Evolutionary conservation across 2,797 vertebrate genomes (phyloP), one percentile per base, ranked within the genome.

Genomic region (Potorous gilbertii): DNA sequence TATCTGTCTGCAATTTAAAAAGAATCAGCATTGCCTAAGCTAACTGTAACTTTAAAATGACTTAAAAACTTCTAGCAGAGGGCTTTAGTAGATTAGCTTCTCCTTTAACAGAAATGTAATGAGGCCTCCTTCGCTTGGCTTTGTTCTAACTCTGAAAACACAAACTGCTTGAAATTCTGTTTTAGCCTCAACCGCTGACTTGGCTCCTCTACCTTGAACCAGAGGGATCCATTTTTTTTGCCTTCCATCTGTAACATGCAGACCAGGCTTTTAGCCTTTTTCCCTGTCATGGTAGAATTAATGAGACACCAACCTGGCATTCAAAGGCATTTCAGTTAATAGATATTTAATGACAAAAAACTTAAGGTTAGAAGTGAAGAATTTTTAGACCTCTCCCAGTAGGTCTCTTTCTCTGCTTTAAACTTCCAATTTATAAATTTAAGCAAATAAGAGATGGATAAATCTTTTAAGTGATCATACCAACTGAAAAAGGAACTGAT

Each of bases 361-460:
- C 96, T 94, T 27, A 92, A 94, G 91, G 62, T 93, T 90, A 96
- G 74, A 74, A 74, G 55, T 29, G 93, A 91, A 96, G n/a, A 96
- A 92, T 55, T 55, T 96, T 92, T 74, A 96, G 97, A 95, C 93
- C 90, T 93, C 55, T 40, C 74, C 50, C 90, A 91, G 90, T 91
- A 50, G 91, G 91, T 93, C 95, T 92, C 93, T 91, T 92, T 91
- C 92, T 92, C 55, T 92, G 94, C 55, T 95, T 95, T 81, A 97
- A 97, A 96, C 93, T 96, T 93, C 94, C 89, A 92, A 54, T 95
- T 97, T 95, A 66, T 90, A 94, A 96, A 96, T 96, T 94, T 97
- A 96, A 97, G 96, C 93, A 97, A 96, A 91, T 96, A 29, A 52
- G 96, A 90, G 93, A 91, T 95, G 96, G 93, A 95, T 96, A 96